phyloP scores from a whole-genome alignment of 2,888 invertebrate genomes.

The Trichopoda pennipes region DNA sequence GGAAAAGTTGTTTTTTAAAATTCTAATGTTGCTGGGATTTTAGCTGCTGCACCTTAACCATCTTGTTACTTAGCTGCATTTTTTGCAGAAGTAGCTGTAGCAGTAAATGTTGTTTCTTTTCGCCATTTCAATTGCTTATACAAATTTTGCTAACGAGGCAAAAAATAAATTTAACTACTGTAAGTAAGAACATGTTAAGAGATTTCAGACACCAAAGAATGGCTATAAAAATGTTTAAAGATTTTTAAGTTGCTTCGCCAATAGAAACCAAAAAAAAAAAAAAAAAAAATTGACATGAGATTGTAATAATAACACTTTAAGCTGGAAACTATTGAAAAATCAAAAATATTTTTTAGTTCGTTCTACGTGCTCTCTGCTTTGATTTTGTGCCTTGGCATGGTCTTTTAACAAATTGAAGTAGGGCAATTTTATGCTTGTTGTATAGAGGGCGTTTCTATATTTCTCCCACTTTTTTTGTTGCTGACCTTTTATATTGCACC shows the following conservation, averaged over 20 bases:
- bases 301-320: constrained; percentile 60
- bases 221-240: constrained; percentile 23
- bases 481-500: constrained; percentile 62
- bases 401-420: constrained; percentile 62
- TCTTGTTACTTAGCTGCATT: constrained; percentile 62
- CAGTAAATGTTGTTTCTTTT: background rate
- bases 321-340: background rate
- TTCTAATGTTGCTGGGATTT: constrained; percentile 17
- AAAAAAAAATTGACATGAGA: constrained; percentile 31
- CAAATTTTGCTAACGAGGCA: constrained; percentile 60
- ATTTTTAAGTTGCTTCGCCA: constrained; percentile 3
- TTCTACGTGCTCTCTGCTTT: background rate
- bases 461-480: constrained; percentile 50
- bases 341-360: constrained; percentile 15
- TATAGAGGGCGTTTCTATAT: constrained; percentile 62
- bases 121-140: constrained; percentile 17
- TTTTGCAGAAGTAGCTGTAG: constrained; percentile 22
- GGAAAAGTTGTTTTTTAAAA: background rate
- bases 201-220: constrained; percentile 17
- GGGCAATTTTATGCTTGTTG: constrained; percentile 54
- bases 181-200: constrained; percentile 28
- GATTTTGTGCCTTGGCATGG: constrained; percentile 4
- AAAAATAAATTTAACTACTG: constrained; percentile 63
- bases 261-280: background rate
- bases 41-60: constrained; percentile 64